Conservation (phyloP, 2,113 vertebrate genomes). For the Micromys minutus region DNA sequence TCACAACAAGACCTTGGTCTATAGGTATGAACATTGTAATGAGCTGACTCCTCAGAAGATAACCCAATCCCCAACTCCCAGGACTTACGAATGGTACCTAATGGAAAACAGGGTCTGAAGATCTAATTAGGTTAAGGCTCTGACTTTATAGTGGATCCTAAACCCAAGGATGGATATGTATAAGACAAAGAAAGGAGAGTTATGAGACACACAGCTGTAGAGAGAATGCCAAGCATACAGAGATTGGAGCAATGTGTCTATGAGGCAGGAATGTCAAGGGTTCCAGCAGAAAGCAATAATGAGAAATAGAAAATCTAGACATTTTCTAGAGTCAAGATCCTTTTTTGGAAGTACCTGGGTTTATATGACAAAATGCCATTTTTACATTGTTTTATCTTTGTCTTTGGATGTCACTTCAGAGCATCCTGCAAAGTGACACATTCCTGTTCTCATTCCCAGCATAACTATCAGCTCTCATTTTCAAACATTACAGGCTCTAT, state of each 20-base stretch:
- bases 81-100: neutral
- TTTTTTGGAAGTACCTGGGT: neutral
- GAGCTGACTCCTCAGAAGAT: neutral
- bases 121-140: neutral
- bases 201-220: neutral
- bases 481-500: neutral
- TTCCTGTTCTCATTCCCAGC: neutral
- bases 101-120: neutral
- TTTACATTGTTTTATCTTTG: neutral
- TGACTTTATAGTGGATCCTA: neutral
- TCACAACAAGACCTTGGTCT: neutral
- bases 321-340: neutral
- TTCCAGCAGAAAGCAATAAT: neutral
- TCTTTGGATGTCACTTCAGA: conserved; percentile 7
- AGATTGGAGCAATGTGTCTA: neutral
- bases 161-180: neutral
- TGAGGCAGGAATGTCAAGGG: neutral
- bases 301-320: conserved; percentile 14
- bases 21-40: neutral
- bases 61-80: too few species aligned
- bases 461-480: neutral
- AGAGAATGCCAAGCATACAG: neutral
- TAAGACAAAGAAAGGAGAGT: neutral
- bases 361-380: neutral
- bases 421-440: neutral